Conservation (phyloP, 2,888 invertebrate species). For the Bombylius discolor region DNA sequence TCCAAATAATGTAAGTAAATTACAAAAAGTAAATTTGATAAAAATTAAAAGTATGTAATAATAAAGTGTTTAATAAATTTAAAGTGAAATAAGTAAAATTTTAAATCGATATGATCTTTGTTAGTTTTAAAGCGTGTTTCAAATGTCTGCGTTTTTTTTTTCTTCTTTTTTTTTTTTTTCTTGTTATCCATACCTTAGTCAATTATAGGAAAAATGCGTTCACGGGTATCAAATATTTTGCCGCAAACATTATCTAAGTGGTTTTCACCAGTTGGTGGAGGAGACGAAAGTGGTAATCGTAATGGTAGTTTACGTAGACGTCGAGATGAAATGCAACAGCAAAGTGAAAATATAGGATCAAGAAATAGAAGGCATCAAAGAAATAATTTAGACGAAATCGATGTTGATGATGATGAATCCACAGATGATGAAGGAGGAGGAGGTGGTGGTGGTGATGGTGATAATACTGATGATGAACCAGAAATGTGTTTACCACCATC, state of each 20-base stretch:
- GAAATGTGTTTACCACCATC: slow-evolving; percentile 11
- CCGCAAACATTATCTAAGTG: slow-evolving; percentile 30
- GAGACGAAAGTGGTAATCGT: slow-evolving; percentile 1
- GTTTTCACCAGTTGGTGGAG: slow-evolving; percentile 27
- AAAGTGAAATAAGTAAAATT: too few species aligned
- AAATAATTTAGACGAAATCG: slow-evolving; percentile 18
- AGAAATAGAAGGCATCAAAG: slow-evolving; percentile 5
- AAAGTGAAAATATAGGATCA: slow-evolving; percentile 11
- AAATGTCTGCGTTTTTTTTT: too few species aligned
- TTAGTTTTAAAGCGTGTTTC: too few species aligned
- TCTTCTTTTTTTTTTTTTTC: not conserved
- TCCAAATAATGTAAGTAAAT: slow-evolving; percentile 12
- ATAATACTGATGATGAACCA: not conserved
- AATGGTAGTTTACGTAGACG: slow-evolving; percentile 23
- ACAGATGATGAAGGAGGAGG: slow-evolving; percentile 8
- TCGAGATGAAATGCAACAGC: slow-evolving; percentile 21
- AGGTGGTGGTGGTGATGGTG: slow-evolving; percentile 3
- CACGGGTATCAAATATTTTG: slow-evolving; percentile 30
- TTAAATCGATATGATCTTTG: too few species aligned
- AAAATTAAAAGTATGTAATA: too few species aligned
- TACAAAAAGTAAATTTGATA: too few species aligned
- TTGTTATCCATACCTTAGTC: slow-evolving; percentile 22
- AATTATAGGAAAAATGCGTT: slow-evolving; percentile 32
- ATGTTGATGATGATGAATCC: slow-evolving; percentile 1
- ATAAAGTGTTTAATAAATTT: too few species aligned